phyloP scores from a whole-genome alignment of 2,113 vertebrate species.

The Oophaga pumilio region DNA sequence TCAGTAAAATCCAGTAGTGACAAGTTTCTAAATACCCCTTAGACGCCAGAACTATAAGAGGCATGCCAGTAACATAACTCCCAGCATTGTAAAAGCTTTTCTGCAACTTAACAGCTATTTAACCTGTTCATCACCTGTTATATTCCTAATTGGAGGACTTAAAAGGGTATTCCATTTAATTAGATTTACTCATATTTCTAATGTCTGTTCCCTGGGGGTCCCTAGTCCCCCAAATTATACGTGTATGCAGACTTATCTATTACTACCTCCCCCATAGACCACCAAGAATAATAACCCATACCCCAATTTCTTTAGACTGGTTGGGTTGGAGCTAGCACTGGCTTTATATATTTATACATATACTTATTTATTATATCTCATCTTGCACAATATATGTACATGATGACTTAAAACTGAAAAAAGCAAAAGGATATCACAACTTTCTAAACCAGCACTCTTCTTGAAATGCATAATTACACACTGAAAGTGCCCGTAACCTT shows the following conservation, averaged over 20 bases:
- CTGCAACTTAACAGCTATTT: background rate
- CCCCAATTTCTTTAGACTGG: no score
- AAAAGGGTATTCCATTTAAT: background rate
- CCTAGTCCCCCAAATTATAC: background rate
- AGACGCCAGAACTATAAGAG: slow-evolving; percentile 45
- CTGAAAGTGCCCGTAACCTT: background rate
- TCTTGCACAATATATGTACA: background rate
- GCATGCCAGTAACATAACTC: slow-evolving; percentile 40
- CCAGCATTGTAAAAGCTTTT: slow-evolving; percentile 9
- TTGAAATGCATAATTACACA: background rate
- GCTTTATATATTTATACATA: background rate
- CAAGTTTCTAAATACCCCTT: slow-evolving; percentile 51
- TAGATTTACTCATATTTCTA: background rate
- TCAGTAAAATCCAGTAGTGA: slow-evolving; percentile 48
- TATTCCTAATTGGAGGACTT: background rate
- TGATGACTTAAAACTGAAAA: background rate
- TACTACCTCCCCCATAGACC: no score
- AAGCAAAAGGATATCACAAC: background rate
- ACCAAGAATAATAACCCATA: no score
- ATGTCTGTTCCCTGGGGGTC: background rate
- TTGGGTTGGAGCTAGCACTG: background rate
- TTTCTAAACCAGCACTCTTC: background rate
- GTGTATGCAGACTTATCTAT: background rate
- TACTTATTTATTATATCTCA: background rate
- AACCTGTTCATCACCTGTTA: background rate